Conservation (phyloP, 2,113 vertebrate species). For the Prochilodus magdalenae region DNA sequence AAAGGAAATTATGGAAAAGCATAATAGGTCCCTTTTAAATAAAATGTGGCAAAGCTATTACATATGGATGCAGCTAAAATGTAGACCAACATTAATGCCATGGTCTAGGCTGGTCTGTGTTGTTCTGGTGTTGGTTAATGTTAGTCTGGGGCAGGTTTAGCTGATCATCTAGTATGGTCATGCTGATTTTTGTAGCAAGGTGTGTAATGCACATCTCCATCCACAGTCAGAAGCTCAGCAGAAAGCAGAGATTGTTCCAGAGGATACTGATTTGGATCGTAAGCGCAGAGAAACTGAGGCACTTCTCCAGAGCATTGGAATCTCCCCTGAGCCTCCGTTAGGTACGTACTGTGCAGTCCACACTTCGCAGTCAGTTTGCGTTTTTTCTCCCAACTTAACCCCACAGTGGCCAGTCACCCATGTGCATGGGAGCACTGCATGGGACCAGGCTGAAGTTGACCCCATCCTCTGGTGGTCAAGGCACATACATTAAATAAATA, state of each 20-base stretch:
- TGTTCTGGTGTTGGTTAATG: too few species aligned
- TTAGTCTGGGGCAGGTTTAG: too few species aligned
- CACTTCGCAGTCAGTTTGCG: not conserved
- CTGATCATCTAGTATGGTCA: too few species aligned
- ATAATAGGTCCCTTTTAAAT: too few species aligned
- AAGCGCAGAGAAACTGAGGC: conserved; percentile 97
- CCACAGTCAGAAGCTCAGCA: conserved; percentile 88
- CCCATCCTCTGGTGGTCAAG: not conserved
- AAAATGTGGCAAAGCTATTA: not conserved
- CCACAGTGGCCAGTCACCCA: conserved; percentile 29
- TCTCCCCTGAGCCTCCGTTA: conserved; percentile 94
- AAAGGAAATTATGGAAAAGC: not conserved
- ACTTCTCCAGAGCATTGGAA: conserved; percentile 95
- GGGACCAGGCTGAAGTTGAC: not conserved
- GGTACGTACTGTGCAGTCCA: conserved; percentile 74
- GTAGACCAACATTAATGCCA: too few species aligned
- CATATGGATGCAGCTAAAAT: too few species aligned
- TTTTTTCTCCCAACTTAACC: conserved; percentile 72
- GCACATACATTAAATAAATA: not conserved
- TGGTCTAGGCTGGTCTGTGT: too few species aligned
- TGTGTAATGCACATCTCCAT: conserved; percentile 17
- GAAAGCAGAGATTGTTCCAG: conserved; percentile 86
- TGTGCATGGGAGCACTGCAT: not conserved
- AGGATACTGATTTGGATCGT: conserved; percentile 93
- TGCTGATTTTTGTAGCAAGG: too few species aligned